These are phyloP conservation scores for Acrossocheilus fasciatus DNA, from an alignment of 2,797 vertebrate species.

Conservation along the genomic window DNA sequence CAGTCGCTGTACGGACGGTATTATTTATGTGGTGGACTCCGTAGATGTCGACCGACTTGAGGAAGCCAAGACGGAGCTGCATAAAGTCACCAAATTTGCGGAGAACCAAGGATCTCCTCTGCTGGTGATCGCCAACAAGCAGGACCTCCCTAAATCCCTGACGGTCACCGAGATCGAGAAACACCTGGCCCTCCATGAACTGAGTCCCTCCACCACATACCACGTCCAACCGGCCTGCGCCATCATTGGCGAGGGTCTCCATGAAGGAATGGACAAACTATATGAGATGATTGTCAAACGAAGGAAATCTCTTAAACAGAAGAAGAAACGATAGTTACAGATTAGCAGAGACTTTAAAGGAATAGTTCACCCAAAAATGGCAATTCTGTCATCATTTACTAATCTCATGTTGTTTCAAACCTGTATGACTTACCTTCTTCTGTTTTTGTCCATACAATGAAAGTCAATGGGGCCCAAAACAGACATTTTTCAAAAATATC, in stretches of 20 bases:
- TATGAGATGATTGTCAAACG: slow-evolving; percentile 91
- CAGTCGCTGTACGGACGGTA: slow-evolving; percentile 88
- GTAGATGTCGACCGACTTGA: slow-evolving; percentile 87
- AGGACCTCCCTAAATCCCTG: slow-evolving; percentile 87
- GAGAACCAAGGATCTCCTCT: slow-evolving; percentile 89
- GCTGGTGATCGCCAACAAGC: slow-evolving; percentile 90
- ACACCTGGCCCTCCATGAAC: slow-evolving; percentile 86
- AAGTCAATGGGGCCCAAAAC: neutral
- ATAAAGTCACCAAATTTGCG: slow-evolving; percentile 88
- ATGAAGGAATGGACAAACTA: slow-evolving; percentile 90
- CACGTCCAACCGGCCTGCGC: slow-evolving; percentile 89
- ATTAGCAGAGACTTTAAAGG: slow-evolving; percentile 6
- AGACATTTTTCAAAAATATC: neutral
- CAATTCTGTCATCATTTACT: slow-evolving; percentile 12
- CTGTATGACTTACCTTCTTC: neutral
- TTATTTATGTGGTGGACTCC: slow-evolving; percentile 91
- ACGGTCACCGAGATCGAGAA: slow-evolving; percentile 86
- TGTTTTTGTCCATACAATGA: neutral
- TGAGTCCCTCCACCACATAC: slow-evolving; percentile 85
- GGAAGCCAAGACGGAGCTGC: slow-evolving; percentile 87
- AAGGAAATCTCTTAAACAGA: slow-evolving; percentile 87
- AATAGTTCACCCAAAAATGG: neutral
- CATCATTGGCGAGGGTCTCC: slow-evolving; percentile 89
- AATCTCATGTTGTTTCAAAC: neutral
- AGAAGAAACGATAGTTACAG: slow-evolving; percentile 82